Evolutionary conservation across 1,140 invertebrate species (phyloP).

Genomic region (Drosophila tsacasi): DNA sequence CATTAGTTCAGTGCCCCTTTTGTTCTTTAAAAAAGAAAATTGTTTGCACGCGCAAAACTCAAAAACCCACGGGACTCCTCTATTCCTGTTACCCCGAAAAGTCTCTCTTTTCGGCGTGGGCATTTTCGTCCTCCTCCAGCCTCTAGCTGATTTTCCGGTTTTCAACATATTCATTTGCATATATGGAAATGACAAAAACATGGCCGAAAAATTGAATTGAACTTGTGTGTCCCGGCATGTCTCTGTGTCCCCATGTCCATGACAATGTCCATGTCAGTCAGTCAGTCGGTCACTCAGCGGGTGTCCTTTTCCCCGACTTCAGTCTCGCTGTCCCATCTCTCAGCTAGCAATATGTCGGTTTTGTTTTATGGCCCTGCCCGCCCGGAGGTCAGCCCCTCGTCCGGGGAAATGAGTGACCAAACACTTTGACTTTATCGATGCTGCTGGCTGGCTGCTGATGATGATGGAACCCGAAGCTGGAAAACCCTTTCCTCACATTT

Average conservation of each 20-base stretch:
- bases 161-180: slow-evolving; percentile 80
- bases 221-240: slow-evolving; percentile 68
- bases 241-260: slow-evolving; percentile 39
- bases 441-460: slow-evolving; percentile 37
- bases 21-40: neutral
- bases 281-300: slow-evolving; percentile 47
- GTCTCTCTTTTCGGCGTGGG: neutral
- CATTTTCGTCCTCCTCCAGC: neutral
- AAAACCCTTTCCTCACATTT: slow-evolving; percentile 70
- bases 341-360: slow-evolving; percentile 46
- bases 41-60: slow-evolving; percentile 5
- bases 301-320: slow-evolving; percentile 25
- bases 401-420: slow-evolving; percentile 64
- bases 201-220: slow-evolving; percentile 82
- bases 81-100: slow-evolving; percentile 4
- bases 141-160: slow-evolving; percentile 62
- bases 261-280: slow-evolving; percentile 41
- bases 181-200: slow-evolving; percentile 82
- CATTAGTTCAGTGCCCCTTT: neutral
- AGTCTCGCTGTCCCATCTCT: neutral
- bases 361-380: slow-evolving; percentile 60
- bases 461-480: slow-evolving; percentile 25
- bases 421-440: slow-evolving; percentile 68
- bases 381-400: slow-evolving; percentile 42
- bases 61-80: neutral